Evolutionary conservation across 2,797 vertebrate genomes (phyloP), one percentile per base, ranked within the genome.

Genomic region (Zalophus californianus): DNA sequence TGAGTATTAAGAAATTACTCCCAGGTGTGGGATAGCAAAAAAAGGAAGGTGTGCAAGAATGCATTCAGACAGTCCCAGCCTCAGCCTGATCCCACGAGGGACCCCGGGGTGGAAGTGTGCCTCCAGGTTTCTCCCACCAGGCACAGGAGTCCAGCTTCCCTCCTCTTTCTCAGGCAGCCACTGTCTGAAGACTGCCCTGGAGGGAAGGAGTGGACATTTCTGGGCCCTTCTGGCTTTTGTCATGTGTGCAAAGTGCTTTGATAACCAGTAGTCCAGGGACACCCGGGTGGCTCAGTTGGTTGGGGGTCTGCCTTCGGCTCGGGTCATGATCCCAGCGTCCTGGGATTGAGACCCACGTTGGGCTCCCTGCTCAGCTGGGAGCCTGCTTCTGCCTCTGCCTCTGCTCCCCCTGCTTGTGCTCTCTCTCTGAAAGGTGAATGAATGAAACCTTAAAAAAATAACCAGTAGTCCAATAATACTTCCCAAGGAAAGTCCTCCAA

Each of bases 51-150:
- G 8, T 2, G 9, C 0, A 1, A 21, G 60, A 50, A 3, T 2
- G 13, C 6, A 9, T 32, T 21, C 0, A 3, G 12, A 16, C 2
- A 10, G 14, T 9, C 32, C 15, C 25, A 27, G 7, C 14, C 73
- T 35, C 5, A 0, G 5, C 7, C 10, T 6, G 12, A 12, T 1
- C 12, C 38, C 7, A 14, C 0, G 0, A 8, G 3, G 0, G 4
- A 3, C 11, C 27, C 4, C 11, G 12, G 7, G n/a, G 1, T 0
- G 35, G 0, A 12, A 0, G 0, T 1, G 64, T 2, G 0, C 11
- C 7, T 29, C 32, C 15, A 10, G 4, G 72, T 8, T 12, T 21
- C 60, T 64, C 3, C 27, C 15, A 9, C 18, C 2, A 1, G 62
- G 32, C 1, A 2, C 23, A 0, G 3, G 21, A 32, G 14, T 2